Percentiles rank a stretch among this genome's conserved stretches.
phyloP scores from a whole-genome alignment of 1,140 invertebrate genomes.

The Camponotus pennsylvanicus region DNA sequence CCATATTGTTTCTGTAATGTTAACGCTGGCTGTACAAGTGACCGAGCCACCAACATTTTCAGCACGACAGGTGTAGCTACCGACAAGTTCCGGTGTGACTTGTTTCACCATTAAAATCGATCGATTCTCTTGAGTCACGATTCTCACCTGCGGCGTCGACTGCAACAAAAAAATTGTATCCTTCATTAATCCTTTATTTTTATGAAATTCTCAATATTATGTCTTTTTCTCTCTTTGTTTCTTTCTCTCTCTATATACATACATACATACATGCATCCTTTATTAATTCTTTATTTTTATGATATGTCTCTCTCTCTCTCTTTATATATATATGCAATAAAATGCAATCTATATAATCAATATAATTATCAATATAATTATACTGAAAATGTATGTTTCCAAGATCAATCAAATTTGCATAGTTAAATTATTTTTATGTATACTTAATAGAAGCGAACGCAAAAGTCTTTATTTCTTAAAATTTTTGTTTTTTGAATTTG shows the following conservation, averaged over 20 bases:
- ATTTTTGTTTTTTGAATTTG: no score
- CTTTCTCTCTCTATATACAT: no score
- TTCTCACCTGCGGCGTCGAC: conserved; percentile 89
- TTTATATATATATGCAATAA: no score
- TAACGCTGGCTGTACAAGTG: conserved; percentile 92
- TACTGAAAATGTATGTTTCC: no score
- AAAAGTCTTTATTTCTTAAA: no score
- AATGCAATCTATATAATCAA: no score
- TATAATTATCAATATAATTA: no score
- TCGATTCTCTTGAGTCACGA: conserved; percentile 92
- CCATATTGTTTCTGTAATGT: conserved; percentile 88
- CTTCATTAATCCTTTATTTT: conserved; percentile 45
- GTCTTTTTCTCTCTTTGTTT: no score
- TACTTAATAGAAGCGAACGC: no score
- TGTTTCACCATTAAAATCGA: conserved; percentile 94
- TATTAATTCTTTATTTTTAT: conserved; percentile 61
- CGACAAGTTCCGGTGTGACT: conserved; percentile 90
- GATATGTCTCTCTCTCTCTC: conserved; percentile 9
- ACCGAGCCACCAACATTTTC: conserved; percentile 95
- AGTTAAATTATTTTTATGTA: no score
- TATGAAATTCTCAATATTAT: conserved; percentile 59
- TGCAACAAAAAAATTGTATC: conserved; percentile 78
- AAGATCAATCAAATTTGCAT: no score
- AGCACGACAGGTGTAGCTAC: conserved; percentile 94
- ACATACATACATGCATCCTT: neutral